These are phyloP conservation scores for Gallinago stenura DNA, from an alignment of 2,797 vertebrate species.

Conservation along the genomic window DNA sequence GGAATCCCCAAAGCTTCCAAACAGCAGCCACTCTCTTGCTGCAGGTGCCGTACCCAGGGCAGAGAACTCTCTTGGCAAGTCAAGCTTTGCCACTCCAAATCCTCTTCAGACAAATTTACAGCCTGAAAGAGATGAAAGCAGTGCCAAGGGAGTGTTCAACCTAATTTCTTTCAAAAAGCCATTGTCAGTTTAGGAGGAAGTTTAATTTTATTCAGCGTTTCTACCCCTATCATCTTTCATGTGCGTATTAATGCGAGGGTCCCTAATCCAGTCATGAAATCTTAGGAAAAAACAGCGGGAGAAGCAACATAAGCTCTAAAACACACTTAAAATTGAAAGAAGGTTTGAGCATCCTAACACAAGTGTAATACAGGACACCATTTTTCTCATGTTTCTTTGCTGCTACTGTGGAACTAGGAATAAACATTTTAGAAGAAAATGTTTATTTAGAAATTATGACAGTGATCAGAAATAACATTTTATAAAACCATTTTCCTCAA, in stretches of 20 bases:
- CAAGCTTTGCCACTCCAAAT: neutral
- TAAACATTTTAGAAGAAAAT: neutral
- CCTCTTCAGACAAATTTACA: neutral
- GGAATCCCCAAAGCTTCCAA: neutral
- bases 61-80: neutral
- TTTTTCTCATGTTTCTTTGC: neutral
- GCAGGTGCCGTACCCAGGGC: neutral
- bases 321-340: neutral
- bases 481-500: neutral
- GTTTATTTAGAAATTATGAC: neutral
- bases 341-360: neutral
- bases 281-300: neutral
- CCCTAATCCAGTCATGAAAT: neutral
- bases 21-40: neutral
- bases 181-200: neutral
- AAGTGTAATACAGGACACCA: neutral
- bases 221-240: neutral
- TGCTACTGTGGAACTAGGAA: neutral
- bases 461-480: neutral
- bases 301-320: neutral
- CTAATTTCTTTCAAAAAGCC: neutral
- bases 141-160: neutral
- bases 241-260: neutral
- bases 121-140: neutral
- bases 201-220: neutral